Evolutionary conservation across 2,113 vertebrate species (phyloP).

Genomic region (Cryptotis parvus): DNA sequence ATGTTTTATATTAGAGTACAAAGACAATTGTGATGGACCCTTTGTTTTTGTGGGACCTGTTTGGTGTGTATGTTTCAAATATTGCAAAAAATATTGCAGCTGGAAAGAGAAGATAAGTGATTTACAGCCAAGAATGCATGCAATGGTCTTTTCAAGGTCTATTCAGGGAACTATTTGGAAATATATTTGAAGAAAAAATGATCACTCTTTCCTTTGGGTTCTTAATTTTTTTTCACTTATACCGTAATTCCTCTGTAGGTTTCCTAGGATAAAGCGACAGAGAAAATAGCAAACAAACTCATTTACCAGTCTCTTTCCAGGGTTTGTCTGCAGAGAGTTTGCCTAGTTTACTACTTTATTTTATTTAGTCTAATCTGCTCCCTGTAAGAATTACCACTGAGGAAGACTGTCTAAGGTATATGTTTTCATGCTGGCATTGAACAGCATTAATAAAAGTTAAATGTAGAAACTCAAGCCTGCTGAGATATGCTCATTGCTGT

Average conservation of each 20-base stretch:
- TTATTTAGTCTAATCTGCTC: conserved; percentile 79
- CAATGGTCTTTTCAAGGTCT: neutral
- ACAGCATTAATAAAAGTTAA: conserved; percentile 80
- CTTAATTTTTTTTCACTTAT: conserved; percentile 53
- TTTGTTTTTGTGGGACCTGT: conserved; percentile 19
- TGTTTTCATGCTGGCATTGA: conserved; percentile 75
- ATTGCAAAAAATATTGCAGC: neutral
- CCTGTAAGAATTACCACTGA: conserved; percentile 63
- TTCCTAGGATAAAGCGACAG: conserved; percentile 10
- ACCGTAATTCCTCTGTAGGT: conserved; percentile 23
- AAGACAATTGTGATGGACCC: neutral
- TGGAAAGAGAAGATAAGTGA: neutral
- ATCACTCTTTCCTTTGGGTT: conserved; percentile 33
- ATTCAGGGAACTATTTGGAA: neutral
- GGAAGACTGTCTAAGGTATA: conserved; percentile 74
- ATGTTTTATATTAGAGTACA: conserved; percentile 1
- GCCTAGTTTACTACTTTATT: conserved; percentile 75
- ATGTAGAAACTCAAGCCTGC: conserved; percentile 74
- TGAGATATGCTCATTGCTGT: conserved; percentile 73
- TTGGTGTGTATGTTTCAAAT: neutral
- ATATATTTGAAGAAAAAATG: neutral
- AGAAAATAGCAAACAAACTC: conserved; percentile 60
- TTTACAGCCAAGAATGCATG: neutral
- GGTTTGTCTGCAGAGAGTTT: conserved; percentile 68
- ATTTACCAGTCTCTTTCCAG: conserved; percentile 28